Conservation (phyloP, 2,888 invertebrate species). For the Lasiommata megera region DNA sequence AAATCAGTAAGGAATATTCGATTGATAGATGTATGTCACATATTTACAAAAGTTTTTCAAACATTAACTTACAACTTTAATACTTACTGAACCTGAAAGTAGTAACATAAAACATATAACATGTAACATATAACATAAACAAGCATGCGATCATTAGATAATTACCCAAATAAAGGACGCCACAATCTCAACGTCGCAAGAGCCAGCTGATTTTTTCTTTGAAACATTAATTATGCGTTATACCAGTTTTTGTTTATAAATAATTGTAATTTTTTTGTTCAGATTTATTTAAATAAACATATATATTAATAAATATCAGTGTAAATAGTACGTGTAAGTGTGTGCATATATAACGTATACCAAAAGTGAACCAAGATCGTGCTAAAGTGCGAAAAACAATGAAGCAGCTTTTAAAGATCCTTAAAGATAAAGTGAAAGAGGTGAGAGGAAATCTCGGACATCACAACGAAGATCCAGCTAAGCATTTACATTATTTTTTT, state of each 20-base stretch:
- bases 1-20: not conserved
- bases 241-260: too few species aligned
- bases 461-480: constrained; percentile 40
- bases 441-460: not conserved
- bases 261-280: too few species aligned
- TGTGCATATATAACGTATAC: too few species aligned
- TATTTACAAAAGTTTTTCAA: not conserved
- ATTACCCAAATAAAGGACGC: constrained; percentile 35
- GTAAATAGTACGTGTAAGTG: too few species aligned
- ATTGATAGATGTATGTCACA: not conserved
- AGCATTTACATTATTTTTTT: constrained; percentile 8
- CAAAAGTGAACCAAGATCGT: too few species aligned
- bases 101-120: constrained; percentile 25
- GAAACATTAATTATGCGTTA: too few species aligned
- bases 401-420: too few species aligned
- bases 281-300: too few species aligned
- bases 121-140: constrained; percentile 45
- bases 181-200: constrained; percentile 24
- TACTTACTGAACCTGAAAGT: constrained; percentile 34
- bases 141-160: constrained; percentile 60
- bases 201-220: too few species aligned
- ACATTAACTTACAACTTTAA: not conserved
- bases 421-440: too few species aligned
- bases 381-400: too few species aligned
- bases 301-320: too few species aligned